Evolutionary conservation across 1,140 invertebrate genomes (phyloP), one percentile per base, ranked within the genome.

Genomic region (Gryon sp.): DNA sequence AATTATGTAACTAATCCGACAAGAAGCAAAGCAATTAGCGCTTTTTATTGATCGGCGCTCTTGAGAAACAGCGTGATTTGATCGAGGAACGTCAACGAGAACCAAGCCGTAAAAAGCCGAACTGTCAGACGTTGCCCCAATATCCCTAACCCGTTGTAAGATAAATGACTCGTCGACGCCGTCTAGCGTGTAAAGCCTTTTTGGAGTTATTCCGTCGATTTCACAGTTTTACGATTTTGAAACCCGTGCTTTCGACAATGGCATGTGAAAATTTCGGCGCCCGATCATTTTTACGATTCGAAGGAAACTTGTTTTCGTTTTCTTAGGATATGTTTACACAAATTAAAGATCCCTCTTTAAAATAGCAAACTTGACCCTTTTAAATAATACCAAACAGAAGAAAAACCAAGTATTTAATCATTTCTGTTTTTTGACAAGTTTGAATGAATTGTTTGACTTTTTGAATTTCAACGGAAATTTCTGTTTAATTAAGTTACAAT

Each of bases 61-160:
- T 66, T 57, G 60, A 74, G 60, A 59, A 65, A 59, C 24, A 32
- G 7, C 22, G 30, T 48, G 60, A 74, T 73, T 65, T 52, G 60
- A 60, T 60, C 34, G 24, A 34, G 50, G 34, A 53, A 66, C 52
- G 69, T 63, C 59, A 73, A 68, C 72, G 62, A 75, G 62, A 52
- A 8, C 30, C 52, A 22, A 7, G 15, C n/a, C 11, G 14, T 62
- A 75, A 75, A 75, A 75, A 75, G 26, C 12, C 5, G 19, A 40
- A 6, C 36, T 65, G 60, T 74, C 70, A 66, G 53, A 52, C 55
- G 36, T 75, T 60, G 62, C 28, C 62, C 62, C 53, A 75, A 66
- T 75, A 68, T 68, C 43, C 53, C 60, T 75, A 75, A 60, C 72
- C 72, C 72, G 72, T 75, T 68, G 62, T 55, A 52, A 68, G 72